A percentile compares a stretch with the other conserved stretches of the same genome.
phyloP scores from a whole-genome alignment of 2,113 vertebrate genomes.

The Salvator merianae region DNA sequence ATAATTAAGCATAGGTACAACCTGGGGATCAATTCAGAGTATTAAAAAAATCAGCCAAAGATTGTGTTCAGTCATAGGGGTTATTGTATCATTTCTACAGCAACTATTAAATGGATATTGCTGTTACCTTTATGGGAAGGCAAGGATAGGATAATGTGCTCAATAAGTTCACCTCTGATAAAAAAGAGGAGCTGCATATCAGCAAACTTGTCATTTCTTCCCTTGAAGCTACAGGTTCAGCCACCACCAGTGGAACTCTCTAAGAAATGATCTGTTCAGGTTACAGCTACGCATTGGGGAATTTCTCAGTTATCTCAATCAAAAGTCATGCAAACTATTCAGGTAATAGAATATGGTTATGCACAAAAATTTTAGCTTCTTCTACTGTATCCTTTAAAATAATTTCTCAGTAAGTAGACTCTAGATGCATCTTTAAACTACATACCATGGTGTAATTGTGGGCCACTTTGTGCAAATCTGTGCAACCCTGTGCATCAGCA shows the following conservation, averaged over 20 bases:
- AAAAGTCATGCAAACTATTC: neutral
- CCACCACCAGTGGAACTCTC: too few species aligned
- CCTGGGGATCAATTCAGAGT: neutral
- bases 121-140: too few species aligned
- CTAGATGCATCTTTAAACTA: slow-evolving; percentile 13
- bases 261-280: neutral
- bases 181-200: too few species aligned
- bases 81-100: too few species aligned
- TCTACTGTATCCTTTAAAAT: neutral
- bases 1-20: neutral
- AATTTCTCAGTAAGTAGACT: neutral
- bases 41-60: too few species aligned
- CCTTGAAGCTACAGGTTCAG: too few species aligned
- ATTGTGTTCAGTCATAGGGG: too few species aligned
- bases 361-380: neutral
- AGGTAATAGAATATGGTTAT: neutral
- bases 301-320: neutral
- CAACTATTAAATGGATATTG: too few species aligned
- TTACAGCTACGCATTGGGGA: neutral
- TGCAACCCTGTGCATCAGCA: slow-evolving; percentile 94
- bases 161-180: too few species aligned
- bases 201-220: too few species aligned
- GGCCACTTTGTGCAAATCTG: slow-evolving; percentile 93
- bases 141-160: too few species aligned
- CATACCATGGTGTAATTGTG: slow-evolving; percentile 97